Evolutionary conservation across 2,797 vertebrate genomes (phyloP).

Genomic region (Glyptemys insculpta): DNA sequence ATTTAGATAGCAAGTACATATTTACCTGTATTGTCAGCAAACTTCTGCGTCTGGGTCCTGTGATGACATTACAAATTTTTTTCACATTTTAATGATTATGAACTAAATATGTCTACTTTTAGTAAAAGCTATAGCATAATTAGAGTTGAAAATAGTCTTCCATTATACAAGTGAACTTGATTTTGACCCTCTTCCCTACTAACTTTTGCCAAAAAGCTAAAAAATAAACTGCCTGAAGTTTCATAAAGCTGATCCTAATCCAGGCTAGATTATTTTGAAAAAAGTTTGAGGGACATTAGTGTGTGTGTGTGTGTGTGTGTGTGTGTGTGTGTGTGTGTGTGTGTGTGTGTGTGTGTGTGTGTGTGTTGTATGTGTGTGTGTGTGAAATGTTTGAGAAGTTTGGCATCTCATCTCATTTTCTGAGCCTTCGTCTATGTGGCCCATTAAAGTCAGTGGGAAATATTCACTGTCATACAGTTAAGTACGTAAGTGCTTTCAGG

Average conservation of each 20-base stretch:
- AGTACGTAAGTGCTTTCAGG: not conserved
- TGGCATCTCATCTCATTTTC: not conserved
- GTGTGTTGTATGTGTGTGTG: not conserved
- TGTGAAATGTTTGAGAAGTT: not conserved
- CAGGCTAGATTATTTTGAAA: not conserved
- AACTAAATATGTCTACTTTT: not conserved
- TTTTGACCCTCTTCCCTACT: not conserved
- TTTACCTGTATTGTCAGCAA: slow-evolving; percentile 79
- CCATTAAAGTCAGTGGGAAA: not conserved
- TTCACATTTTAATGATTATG: not conserved
- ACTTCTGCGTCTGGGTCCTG: slow-evolving; percentile 75
- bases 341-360: not conserved
- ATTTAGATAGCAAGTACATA: not conserved
- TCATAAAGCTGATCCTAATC: not conserved
- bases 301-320: not conserved
- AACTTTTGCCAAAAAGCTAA: not conserved
- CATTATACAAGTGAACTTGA: not conserved
- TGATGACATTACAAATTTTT: not conserved
- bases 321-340: not conserved
- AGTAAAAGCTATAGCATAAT: not conserved
- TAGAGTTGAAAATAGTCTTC: not conserved
- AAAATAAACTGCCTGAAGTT: not conserved
- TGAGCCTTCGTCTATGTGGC: not conserved
- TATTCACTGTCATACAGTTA: not conserved
- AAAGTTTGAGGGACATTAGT: not conserved